Base-by-base conservation (phyloP, 2,888 invertebrate genomes). In the Rosalia funebris region DNA sequence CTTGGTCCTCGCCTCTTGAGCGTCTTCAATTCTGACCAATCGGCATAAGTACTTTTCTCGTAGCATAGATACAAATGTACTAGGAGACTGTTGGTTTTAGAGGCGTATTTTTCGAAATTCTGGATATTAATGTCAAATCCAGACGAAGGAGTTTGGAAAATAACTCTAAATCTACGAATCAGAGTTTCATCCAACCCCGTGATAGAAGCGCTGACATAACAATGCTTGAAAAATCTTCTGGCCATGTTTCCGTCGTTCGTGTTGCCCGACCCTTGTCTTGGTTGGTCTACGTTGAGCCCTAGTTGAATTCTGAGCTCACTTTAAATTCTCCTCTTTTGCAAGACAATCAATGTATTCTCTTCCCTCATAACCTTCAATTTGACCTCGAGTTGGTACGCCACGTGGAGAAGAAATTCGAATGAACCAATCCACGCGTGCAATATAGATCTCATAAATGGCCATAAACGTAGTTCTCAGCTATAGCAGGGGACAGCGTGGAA, bases 341-440 rank as follows among this genome's bases (percentile, higher is more conserved):
- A 5, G 5, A n/a, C 34, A n/a, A 7, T n/a, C 11, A 10, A 3
- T 11, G 2, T 5, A 7, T 34, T 34, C 7, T 34, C 34, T 34
- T 7, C 7, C 2, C 2, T 3, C 10, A 7, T 34, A 7, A 34
- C 11, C 10, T 34, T 3, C 34, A 3, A 34, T 34, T 34, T 34
- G 25, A 25, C 25, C 7, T 25, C 25, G 36, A 47, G 12, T 11
- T 17, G 1, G 19, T 46, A 46, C 7, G 19, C 19, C 11, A 42
- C 47, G 55, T 50, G 34, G 41, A 60, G 44, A 48, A 39, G 52
- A 42, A 44, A 50, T 50, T 57, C 56, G 50, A 42, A 44, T 19
- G 41, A 47, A 25, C 48, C 34, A 36, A 11, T 31, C 77, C 82
- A 37, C n/a, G 41, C 20, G 16, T 47, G 32, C n/a, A 47, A n/a